Evolutionary conservation across 2,797 vertebrate species (phyloP).

Genomic region (Galago senegalensis): DNA sequence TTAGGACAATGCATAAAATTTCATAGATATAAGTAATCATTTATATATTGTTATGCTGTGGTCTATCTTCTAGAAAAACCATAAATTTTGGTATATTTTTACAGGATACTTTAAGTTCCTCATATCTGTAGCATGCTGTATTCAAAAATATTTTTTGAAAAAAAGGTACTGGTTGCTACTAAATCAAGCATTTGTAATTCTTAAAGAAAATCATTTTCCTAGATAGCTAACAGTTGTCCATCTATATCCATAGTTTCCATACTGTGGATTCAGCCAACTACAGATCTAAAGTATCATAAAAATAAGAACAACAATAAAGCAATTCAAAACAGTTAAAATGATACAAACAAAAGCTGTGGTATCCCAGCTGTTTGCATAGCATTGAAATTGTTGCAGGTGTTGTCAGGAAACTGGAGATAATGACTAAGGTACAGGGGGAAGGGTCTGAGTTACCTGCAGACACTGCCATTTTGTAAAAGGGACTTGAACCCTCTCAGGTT

Average conservation of each 20-base stretch:
- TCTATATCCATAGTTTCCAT: background rate
- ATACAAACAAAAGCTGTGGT: background rate
- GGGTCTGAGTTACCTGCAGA: too few relatives aligned
- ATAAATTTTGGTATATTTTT: background rate
- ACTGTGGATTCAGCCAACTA: background rate
- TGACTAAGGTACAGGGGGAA: background rate
- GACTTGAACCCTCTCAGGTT: background rate
- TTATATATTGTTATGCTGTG: background rate
- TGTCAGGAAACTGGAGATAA: background rate
- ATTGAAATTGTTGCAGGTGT: background rate
- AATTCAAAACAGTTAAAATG: background rate
- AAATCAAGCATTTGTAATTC: constrained; percentile 1
- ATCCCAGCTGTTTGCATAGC: background rate
- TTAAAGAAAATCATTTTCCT: background rate
- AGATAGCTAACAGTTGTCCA: background rate
- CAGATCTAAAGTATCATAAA: background rate
- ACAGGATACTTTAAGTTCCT: background rate
- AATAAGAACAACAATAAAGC: background rate
- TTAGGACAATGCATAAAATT: background rate
- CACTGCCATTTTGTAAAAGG: background rate
- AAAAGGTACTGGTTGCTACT: background rate
- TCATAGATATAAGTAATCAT: background rate
- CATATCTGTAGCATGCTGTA: background rate
- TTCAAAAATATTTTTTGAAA: background rate
- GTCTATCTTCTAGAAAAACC: background rate